A percentile compares a stretch with the other conserved stretches of the same genome.
phyloP scores from a whole-genome alignment of 1,140 invertebrate genomes.

The Drosophila sucinea region DNA sequence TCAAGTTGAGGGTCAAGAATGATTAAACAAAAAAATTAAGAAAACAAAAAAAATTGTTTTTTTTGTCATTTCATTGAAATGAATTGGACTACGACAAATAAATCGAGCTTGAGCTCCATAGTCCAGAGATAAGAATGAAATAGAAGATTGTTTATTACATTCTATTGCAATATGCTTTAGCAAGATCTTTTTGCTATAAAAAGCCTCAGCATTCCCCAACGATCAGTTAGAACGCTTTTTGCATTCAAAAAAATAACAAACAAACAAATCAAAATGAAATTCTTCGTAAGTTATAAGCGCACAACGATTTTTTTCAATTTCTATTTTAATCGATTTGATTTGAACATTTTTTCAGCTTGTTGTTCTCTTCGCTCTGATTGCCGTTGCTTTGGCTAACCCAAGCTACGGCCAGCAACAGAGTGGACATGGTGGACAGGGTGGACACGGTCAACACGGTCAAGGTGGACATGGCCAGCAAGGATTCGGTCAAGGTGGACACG shows the following conservation, averaged over 20 bases:
- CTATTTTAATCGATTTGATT: not conserved
- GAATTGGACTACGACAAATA: conserved; percentile 25
- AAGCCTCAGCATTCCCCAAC: not conserved
- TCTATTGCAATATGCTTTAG: conserved; percentile 10
- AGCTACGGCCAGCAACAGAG: conserved; percentile 17
- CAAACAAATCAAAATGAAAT: conserved; percentile 47
- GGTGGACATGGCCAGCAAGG: conserved; percentile 44
- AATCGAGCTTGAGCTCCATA: conserved; percentile 16
- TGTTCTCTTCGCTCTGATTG: conserved; percentile 54
- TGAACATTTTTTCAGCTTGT: conserved; percentile 34
- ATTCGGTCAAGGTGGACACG: conserved; percentile 28
- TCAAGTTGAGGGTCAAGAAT: conserved; percentile 9
- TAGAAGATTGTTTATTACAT: not conserved
- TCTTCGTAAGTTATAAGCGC: conserved; percentile 41
- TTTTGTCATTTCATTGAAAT: conserved; percentile 22
- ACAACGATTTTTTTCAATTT: not conserved
- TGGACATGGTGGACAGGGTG: not conserved
- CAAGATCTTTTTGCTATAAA: conserved; percentile 29
- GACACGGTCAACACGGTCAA: conserved; percentile 33
- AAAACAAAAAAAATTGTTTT: not conserved
- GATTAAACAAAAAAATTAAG: not conserved
- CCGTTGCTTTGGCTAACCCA: conserved; percentile 31
- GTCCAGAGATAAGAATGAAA: conserved; percentile 1
- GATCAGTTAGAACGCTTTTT: conserved; percentile 31
- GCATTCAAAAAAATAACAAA: conserved; percentile 17